phyloP scores from a whole-genome alignment of 2,113 vertebrate species.

The Epinephelus cyanopodus region DNA sequence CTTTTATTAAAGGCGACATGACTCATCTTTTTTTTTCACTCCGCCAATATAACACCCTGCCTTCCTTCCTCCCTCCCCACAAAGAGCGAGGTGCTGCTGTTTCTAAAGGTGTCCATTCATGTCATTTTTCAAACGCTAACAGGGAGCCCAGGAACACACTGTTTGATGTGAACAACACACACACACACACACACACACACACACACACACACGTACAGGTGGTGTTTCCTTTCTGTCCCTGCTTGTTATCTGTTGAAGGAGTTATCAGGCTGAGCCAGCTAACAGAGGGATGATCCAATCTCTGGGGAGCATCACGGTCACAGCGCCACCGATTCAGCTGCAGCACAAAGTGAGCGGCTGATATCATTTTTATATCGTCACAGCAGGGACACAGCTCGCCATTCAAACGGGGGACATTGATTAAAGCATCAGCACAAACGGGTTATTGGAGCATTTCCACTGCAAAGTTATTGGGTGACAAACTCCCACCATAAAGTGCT shows the following conservation, averaged over 20 bases:
- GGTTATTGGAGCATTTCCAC: conserved; percentile 33
- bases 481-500: conserved; percentile 53
- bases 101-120: conserved; percentile 60
- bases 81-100: conserved; percentile 46
- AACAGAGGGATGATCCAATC: conserved; percentile 56
- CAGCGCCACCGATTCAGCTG: conserved; percentile 27
- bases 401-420: conserved; percentile 9
- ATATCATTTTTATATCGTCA: conserved; percentile 23
- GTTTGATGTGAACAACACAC: conserved; percentile 58
- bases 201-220: conserved; percentile 25
- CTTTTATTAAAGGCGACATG: conserved; percentile 71
- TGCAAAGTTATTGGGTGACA: conserved; percentile 48
- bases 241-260: conserved; percentile 61
- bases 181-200: conserved; percentile 7
- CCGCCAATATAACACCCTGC: conserved; percentile 55
- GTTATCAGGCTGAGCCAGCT: conserved; percentile 60
- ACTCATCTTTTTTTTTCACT: conserved; percentile 65
- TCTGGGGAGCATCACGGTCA: conserved; percentile 46
- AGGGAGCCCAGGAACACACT: conserved; percentile 56
- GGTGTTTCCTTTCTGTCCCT: conserved; percentile 39
- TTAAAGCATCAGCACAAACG: conserved; percentile 24
- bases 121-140: conserved; percentile 60
- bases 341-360: not conserved
- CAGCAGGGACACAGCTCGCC: not conserved
- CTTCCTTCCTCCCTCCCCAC: conserved; percentile 35